A percentile compares a stretch with the other conserved stretches of the same genome.
Conservation (phyloP, 2,113 vertebrate genomes). For the Butorides virescens region DNA sequence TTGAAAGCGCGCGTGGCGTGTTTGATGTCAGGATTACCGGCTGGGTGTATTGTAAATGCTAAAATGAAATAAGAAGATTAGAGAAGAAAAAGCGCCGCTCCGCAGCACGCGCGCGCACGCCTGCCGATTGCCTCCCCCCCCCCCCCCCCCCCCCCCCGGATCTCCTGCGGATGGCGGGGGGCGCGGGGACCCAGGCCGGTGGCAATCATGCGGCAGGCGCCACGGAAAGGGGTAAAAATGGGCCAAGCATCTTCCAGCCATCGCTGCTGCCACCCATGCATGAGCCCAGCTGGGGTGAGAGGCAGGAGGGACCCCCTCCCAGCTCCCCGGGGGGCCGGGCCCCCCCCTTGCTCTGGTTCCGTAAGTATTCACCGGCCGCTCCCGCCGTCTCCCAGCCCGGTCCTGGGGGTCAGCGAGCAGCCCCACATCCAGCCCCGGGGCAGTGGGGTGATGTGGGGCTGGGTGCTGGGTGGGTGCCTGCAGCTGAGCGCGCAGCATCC, state of each 20-base stretch:
- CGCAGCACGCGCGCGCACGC: background rate
- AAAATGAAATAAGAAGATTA: constrained; percentile 71
- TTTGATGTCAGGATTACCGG: constrained; percentile 70
- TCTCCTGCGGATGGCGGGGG: background rate
- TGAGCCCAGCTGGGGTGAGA: background rate
- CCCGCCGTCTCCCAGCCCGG: accelerated
- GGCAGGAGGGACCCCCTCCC: background rate
- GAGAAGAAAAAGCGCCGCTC: constrained; percentile 56
- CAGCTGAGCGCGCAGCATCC: background rate
- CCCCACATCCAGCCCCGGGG: background rate
- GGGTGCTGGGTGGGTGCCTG: background rate
- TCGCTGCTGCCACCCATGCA: background rate
- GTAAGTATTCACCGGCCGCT: background rate
- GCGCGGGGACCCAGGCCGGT: background rate
- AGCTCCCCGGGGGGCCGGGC: accelerated
- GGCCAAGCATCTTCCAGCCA: background rate
- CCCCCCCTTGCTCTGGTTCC: accelerated
- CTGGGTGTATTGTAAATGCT: constrained; percentile 66
- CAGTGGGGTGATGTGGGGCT: accelerated
- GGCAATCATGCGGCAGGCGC: background rate
- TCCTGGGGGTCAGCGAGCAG: background rate
- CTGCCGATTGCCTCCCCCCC: constrained; percentile 8
- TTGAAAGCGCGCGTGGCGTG: constrained; percentile 44
- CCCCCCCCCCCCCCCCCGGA: background rate
- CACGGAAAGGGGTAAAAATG: background rate